Base-by-base conservation (phyloP, 2,888 invertebrate species). In the Polyommatus icarus region DNA sequence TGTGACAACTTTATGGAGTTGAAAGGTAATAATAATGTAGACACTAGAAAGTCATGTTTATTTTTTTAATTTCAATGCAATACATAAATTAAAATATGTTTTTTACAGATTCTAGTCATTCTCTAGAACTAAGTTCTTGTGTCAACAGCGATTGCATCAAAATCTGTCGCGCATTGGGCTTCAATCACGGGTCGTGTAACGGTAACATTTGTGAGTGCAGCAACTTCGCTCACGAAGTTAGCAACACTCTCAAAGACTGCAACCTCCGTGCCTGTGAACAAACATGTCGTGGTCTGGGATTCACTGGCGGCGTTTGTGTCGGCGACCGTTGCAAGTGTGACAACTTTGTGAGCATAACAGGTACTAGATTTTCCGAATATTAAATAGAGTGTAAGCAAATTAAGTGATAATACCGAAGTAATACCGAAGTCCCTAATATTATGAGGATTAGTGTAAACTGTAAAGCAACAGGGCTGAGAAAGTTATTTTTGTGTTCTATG, bases 251-350 rank as follows among this genome's bases (percentile, higher is more conserved):
- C 59, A 18, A n/a, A 18, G 20, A 59, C 36, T 83, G 84, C 71
- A 79, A 80, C 75, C 77, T 79, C 7, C 61, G 18, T 0, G 83
- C 79, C 3, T 88, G 88, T 76, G 83, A 86, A n/a, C 86, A 86
- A 76, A 78, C 80, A 1, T 89, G 88, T 78, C 84, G 83, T 4
- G 80, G 82, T 1, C 81, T 86, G 7, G 84, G 84, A 8, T 86
- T 86, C 76, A 82, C 83, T 0, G 84, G 86, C 1, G 88, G 87
- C 0, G 82, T 50, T 2, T 81, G 80, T 29, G 78, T 80, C 4
- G 76, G 76, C 20, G 79, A 77, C 7, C 79, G 76, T 46, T 77
- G 78, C 15, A 83, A 84, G 54, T 86, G 87, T 76, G 83, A 84
- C 76, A 82, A 78, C 76, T 73, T 79, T n/a, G 40, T 15, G 59